Evolutionary conservation across 2,113 vertebrate species (phyloP), one percentile per base, ranked within the genome.

Genomic region (Origma solitaria): DNA sequence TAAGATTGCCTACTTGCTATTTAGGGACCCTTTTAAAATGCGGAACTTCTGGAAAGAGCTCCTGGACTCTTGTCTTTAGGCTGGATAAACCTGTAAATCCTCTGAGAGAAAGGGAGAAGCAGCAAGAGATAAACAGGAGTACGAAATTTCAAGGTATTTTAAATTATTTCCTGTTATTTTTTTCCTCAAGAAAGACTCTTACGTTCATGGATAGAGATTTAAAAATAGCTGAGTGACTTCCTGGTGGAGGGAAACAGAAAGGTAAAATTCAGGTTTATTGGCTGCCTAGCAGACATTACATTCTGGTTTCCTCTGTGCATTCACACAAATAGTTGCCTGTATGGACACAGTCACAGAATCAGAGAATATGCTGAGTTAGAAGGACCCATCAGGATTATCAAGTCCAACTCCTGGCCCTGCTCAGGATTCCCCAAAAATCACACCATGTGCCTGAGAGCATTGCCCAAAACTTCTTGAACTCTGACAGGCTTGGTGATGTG

Each of bases 201-300:
- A 31, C 33, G 5, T 49, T 90, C 86, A 84, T 15, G 17, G 65
- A 78, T 40, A 86, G 31, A 78, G 11, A 42, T 81, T 92, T 91
- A 35, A 92, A 94, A 97, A 84, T 72, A 95, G 37, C 83, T 78
- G 73, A 37, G 65, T 94, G 65, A 51, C 69, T 95, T 94, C 83
- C 77, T 95, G 69, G 40, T 44, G 94, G 69, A 92, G 40, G 19
- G 42, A 93, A 94, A 88, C 27, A 92, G 90, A 89, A 93, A 65
- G 51, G 84, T 76, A 91, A 25, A 91, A 82, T 95, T 90, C 82
- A 82, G 65, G 75, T 89, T 88, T 86, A 87, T 80, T 93, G 86
- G 61, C 89, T 88, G 75, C 40, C 66, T 88, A 88, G 81, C 60
- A 91, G 78, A 82, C 50, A 58, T 65, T 76, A 76, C 77, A 82